phyloP scores from a whole-genome alignment of 2,113 vertebrate species.

The Oostethus manadensis region DNA sequence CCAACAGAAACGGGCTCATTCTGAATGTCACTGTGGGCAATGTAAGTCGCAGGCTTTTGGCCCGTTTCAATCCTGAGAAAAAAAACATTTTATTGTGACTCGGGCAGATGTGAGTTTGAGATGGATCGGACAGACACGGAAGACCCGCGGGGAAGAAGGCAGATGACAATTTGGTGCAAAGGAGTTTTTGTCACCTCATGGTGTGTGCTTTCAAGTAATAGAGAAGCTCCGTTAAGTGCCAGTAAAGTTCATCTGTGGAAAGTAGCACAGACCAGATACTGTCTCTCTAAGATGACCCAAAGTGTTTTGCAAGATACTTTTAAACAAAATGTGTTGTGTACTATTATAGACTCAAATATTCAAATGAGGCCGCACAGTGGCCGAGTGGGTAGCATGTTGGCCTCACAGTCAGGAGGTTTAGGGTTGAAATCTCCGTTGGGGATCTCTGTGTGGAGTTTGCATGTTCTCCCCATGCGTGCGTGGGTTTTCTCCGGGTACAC shows the following conservation, averaged over 20 bases:
- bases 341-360: no score
- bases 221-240: neutral
- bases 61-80: neutral
- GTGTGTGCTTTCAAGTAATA: neutral
- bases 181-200: neutral
- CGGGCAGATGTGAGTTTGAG: neutral
- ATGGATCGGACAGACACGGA: neutral
- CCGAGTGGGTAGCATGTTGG: no score
- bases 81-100: neutral
- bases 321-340: no score
- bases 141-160: neutral
- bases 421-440: no score
- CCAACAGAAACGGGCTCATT: conserved; percentile 5
- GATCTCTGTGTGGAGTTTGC: no score
- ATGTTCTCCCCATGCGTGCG: no score
- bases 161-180: neutral
- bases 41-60: neutral
- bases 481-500: no score
- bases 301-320: no score
- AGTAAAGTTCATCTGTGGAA: neutral
- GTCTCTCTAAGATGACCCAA: no score
- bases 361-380: no score
- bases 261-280: neutral
- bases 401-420: no score
- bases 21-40: conserved; percentile 7